phyloP scores from a whole-genome alignment of 2,888 invertebrate species.

The Chymomyza amoena region DNA sequence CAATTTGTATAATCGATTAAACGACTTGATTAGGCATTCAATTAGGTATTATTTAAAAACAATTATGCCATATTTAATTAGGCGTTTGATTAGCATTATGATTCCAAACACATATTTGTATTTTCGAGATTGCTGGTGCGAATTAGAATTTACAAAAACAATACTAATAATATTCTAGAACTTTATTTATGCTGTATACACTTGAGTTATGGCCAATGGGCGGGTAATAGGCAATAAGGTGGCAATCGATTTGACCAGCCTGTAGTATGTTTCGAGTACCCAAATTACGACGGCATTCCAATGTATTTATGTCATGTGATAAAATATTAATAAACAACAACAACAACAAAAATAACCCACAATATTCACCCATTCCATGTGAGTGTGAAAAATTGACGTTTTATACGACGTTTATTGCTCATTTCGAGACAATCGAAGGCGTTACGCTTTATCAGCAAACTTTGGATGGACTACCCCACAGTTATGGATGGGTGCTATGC shows the following conservation, averaged over 20 bases:
- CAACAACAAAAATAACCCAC: slow-evolving; percentile 1
- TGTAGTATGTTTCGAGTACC: no score
- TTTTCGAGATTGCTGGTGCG: slow-evolving; percentile 8
- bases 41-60: slow-evolving; percentile 54
- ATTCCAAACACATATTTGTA: slow-evolving; percentile 3
- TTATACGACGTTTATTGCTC: no score
- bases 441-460: neutral
- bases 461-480: no score
- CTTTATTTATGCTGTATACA: neutral
- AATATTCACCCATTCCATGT: neutral
- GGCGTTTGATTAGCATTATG: slow-evolving; percentile 13
- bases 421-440: no score
- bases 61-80: slow-evolving; percentile 51
- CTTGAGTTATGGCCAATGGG: no score
- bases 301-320: slow-evolving; percentile 65
- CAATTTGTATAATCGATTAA: slow-evolving; percentile 1
- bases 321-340: slow-evolving; percentile 46
- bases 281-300: slow-evolving; percentile 53
- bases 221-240: no score
- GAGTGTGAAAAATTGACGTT: neutral
- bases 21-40: slow-evolving; percentile 51
- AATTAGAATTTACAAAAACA: neutral
- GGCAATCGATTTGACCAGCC: no score
- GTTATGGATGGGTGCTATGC: slow-evolving; percentile 2
- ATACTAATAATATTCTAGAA: slow-evolving; percentile 54